These are phyloP conservation scores for Drosophila anomelani DNA, from an alignment of 2,888 invertebrate species.

Conservation along the genomic window DNA sequence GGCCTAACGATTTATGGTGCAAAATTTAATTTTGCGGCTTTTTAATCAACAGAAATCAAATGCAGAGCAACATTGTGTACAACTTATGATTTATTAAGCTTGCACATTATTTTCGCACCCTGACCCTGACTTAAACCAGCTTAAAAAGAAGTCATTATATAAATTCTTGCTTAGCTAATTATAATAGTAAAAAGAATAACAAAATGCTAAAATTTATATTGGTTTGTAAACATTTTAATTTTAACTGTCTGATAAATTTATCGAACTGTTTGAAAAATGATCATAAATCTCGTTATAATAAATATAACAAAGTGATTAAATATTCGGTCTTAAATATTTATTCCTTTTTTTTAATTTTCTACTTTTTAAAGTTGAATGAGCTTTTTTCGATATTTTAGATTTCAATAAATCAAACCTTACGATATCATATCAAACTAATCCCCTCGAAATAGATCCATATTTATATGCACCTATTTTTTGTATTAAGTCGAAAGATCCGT, in stretches of 20 bases:
- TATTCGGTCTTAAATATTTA: no score
- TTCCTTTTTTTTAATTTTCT: no score
- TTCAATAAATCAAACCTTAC: no score
- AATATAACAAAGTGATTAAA: no score
- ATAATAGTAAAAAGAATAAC: neutral
- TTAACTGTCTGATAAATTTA: neutral
- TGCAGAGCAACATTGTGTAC: slow-evolving; percentile 31
- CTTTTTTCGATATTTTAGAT: no score
- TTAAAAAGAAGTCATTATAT: neutral
- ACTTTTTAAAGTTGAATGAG: no score
- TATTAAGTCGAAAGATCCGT: no score
- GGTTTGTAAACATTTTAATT: neutral
- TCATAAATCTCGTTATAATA: no score
- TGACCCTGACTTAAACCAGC: no score
- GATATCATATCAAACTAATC: no score
- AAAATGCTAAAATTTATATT: neutral
- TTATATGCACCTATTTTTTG: no score
- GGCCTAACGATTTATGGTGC: slow-evolving; percentile 29
- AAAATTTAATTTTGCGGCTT: slow-evolving; percentile 63
- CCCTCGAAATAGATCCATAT: no score
- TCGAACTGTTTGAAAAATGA: neutral
- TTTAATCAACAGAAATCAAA: slow-evolving; percentile 66
- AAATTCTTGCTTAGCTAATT: neutral
- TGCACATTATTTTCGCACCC: slow-evolving; percentile 11
- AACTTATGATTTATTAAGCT: slow-evolving; percentile 42